A percentile compares a stretch with the other conserved stretches of the same genome.
These are phyloP conservation scores for Ctenosaura bakeri DNA, from an alignment of 2,797 vertebrate species.

Conservation along the genomic window DNA sequence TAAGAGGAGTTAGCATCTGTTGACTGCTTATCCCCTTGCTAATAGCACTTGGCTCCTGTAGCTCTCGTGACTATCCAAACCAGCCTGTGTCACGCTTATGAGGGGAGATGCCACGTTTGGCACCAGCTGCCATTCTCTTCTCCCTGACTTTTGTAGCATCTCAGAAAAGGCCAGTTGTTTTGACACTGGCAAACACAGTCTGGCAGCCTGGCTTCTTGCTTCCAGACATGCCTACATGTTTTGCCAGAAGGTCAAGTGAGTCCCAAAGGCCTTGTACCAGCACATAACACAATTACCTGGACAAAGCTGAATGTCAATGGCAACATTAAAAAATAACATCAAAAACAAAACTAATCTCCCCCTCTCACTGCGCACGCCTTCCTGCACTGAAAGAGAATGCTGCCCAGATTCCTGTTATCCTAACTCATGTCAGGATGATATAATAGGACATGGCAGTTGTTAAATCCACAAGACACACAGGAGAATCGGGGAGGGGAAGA, in stretches of 20 bases:
- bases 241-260: slow-evolving; percentile 61
- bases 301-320: slow-evolving; percentile 39
- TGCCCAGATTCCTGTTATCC: slow-evolving; percentile 24
- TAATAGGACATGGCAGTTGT: slow-evolving; percentile 45
- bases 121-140: slow-evolving; percentile 36
- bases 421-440: slow-evolving; percentile 30
- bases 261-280: slow-evolving; percentile 52
- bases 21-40: slow-evolving; percentile 53
- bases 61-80: slow-evolving; percentile 47
- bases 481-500: slow-evolving; percentile 36
- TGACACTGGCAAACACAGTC: slow-evolving; percentile 46
- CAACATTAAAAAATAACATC: slow-evolving; percentile 35
- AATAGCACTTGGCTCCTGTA: slow-evolving; percentile 57
- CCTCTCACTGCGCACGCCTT: not conserved
- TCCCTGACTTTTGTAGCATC: slow-evolving; percentile 50
- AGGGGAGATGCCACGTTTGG: slow-evolving; percentile 59
- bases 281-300: slow-evolving; percentile 40
- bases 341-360: not conserved
- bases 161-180: slow-evolving; percentile 56
- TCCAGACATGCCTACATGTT: slow-evolving; percentile 26
- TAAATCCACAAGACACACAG: slow-evolving; percentile 39
- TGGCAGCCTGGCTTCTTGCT: slow-evolving; percentile 54
- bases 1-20: slow-evolving; percentile 47
- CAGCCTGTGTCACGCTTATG: slow-evolving; percentile 26
- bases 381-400: slow-evolving; percentile 4